Percentiles rank a stretch among this genome's conserved stretches.
Conservation (phyloP, 2,113 vertebrate species). For the Mirza zaza region DNA sequence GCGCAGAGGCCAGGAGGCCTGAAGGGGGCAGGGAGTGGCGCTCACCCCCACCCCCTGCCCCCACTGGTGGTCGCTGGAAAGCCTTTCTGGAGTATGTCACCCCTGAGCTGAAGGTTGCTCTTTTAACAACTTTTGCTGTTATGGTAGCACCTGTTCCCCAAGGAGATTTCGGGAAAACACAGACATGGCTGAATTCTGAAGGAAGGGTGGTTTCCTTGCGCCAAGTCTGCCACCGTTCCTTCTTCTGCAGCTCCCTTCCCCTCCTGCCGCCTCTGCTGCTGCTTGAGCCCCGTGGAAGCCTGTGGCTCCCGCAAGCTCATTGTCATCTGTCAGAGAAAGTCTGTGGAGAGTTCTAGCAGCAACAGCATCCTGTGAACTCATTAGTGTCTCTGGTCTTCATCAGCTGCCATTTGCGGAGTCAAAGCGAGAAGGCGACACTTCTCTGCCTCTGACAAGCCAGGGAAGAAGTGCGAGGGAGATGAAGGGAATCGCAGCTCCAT, state of each 20-base stretch:
- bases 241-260: background rate
- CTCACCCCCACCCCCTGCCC: background rate
- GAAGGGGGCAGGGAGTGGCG: background rate
- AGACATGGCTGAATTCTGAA: background rate
- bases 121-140: background rate
- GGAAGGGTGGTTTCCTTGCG: background rate
- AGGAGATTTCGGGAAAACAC: background rate
- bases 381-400: background rate
- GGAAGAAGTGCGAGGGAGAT: background rate
- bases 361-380: background rate
- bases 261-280: background rate
- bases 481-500: accelerated
- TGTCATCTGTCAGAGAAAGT: background rate
- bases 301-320: too few relatives aligned
- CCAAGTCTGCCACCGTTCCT: accelerated
- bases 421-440: background rate
- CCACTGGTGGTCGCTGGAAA: background rate
- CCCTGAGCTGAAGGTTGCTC: background rate
- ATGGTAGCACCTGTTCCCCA: background rate
- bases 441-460: background rate
- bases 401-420: background rate
- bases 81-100: background rate
- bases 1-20: background rate
- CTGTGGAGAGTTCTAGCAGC: background rate
- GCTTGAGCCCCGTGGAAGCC: background rate